These are phyloP conservation scores for Ochlodes sylvanus DNA, from an alignment of 2,888 invertebrate genomes.

Conservation along the genomic window DNA sequence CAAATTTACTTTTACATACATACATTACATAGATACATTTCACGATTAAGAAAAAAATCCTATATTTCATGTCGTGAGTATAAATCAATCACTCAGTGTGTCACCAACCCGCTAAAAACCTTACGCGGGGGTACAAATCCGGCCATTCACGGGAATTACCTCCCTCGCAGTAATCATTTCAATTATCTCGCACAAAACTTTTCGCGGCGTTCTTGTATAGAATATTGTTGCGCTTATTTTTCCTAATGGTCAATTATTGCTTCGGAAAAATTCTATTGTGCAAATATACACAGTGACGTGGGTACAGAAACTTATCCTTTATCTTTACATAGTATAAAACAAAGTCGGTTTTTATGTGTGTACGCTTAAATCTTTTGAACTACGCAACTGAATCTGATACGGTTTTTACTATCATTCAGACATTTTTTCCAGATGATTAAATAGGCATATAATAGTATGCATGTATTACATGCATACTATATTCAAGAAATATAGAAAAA, in stretches of 20 bases:
- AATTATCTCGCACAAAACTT: constrained; percentile 55
- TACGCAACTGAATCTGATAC: too few relatives aligned
- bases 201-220: constrained; percentile 43
- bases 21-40: too few relatives aligned
- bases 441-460: too few relatives aligned
- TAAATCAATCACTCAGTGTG: constrained; percentile 12
- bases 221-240: constrained; percentile 25
- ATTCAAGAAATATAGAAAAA: too few relatives aligned
- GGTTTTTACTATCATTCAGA: too few relatives aligned
- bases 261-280: constrained; percentile 13
- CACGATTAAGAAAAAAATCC: too few relatives aligned
- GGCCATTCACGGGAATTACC: constrained; percentile 54
- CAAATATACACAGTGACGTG: neutral
- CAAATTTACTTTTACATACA: too few relatives aligned
- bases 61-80: neutral
- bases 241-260: constrained; percentile 34
- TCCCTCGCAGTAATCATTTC: constrained; percentile 54
- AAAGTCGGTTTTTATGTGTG: too few relatives aligned
- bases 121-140: constrained; percentile 48
- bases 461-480: too few relatives aligned
- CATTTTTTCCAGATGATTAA: too few relatives aligned
- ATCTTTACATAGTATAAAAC: too few relatives aligned
- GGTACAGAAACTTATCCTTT: neutral
- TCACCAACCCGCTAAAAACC: constrained; percentile 25
- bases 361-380: too few relatives aligned